Evolutionary conservation across 2,797 vertebrate species (phyloP).

Genomic region (Hypotaenidia okinawae): DNA sequence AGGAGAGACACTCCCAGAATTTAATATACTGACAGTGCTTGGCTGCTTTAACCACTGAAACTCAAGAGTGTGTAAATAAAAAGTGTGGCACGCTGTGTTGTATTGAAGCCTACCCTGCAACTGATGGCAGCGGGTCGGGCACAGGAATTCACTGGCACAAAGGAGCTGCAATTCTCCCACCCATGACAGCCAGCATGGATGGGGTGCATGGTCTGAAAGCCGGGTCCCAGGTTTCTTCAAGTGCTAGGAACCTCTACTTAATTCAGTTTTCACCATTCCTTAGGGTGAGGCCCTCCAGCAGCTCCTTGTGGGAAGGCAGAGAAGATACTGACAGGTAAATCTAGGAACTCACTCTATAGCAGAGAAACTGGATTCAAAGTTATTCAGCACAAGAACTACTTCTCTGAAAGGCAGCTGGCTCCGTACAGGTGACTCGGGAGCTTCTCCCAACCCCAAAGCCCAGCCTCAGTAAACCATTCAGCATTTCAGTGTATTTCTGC

Average conservation of each 20-base stretch:
- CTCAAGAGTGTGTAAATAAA: not conserved
- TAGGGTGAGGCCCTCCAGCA: not conserved
- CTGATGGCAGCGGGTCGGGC: not conserved
- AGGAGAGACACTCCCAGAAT: conserved; percentile 69
- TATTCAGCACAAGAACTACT: not conserved
- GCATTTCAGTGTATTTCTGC: not conserved
- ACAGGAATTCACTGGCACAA: not conserved
- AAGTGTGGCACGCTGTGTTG: accelerated
- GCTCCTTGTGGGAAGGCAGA: not conserved
- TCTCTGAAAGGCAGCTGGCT: not conserved
- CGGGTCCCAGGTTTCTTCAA: not conserved
- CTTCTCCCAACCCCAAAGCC: not conserved
- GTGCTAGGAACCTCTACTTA: not conserved
- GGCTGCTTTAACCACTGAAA: conserved; percentile 52
- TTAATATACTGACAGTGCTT: conserved; percentile 16
- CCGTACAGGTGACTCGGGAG: not conserved
- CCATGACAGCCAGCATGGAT: accelerated
- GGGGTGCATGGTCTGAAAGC: not conserved
- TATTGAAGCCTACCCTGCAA: not conserved
- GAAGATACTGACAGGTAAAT: not conserved
- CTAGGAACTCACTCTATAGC: not conserved
- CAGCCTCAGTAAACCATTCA: not conserved
- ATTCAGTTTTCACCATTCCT: not conserved
- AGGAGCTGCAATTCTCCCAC: not conserved
- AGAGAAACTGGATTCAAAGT: not conserved